Evolutionary conservation across 64 coral and sea anemone genomes (phyloP).

Genomic region (Pocillopora verrucosa): DNA sequence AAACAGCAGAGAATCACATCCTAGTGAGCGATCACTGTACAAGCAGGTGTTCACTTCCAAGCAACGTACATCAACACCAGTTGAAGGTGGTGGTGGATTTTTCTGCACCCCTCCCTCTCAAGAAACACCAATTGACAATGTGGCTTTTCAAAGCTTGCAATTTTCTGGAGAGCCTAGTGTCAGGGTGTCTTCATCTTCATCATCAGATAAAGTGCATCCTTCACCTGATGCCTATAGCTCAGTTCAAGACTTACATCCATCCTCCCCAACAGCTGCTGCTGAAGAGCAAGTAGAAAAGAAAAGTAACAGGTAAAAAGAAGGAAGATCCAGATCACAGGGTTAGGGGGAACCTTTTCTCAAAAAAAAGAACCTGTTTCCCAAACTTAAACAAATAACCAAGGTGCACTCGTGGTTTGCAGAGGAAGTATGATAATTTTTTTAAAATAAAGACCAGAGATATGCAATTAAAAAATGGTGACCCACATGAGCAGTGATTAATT

Average conservation of each 20-base stretch:
- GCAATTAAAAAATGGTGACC: too few species aligned
- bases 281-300: background rate
- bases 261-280: constrained; percentile 64
- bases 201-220: constrained; percentile 48
- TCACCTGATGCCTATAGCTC: constrained; percentile 44
- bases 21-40: constrained; percentile 1
- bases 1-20: background rate
- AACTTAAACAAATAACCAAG: too few species aligned
- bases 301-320: constrained; percentile 2
- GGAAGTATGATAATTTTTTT: too few species aligned
- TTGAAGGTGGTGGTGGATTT: constrained; percentile 12
- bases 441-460: too few species aligned
- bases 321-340: too few species aligned
- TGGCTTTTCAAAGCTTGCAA: constrained; percentile 63
- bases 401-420: too few species aligned
- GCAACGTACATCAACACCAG: constrained; percentile 65
- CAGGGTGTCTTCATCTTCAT: constrained; percentile 48
- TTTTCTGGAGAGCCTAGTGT: constrained; percentile 68
- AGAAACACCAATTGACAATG: constrained; percentile 50
- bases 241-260: constrained; percentile 44
- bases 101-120: constrained; percentile 46
- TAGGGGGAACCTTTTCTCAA: too few species aligned
- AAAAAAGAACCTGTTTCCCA: too few species aligned
- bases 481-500: too few species aligned
- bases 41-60: constrained; percentile 41